Evolutionary conservation across 2,888 invertebrate species (phyloP), one percentile per base, ranked within the genome.

Genomic region (Thelaira solivaga): DNA sequence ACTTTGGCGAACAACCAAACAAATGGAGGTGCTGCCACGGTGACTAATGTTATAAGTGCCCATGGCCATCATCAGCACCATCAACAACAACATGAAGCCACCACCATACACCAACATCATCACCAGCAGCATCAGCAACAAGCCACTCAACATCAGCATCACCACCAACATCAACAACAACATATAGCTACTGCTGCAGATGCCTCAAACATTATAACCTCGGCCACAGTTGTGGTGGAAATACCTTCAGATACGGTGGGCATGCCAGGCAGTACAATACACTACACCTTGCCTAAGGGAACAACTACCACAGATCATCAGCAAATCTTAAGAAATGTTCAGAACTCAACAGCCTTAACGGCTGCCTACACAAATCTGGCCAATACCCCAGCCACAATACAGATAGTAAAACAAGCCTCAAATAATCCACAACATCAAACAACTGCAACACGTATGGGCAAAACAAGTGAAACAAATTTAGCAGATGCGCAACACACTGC

Each of bases 221-320:
- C 86, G 0, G 88, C 88, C 6, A 88, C 87, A 5, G 88, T 88
- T 45, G 88, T 88, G 11, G 88, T 88, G 5, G 88, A 88, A 80
- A 83, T 88, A 77, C 88, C 88, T 8, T 85, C 86, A 0, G 87
- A 88, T 53, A 84, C 88, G 10, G 82, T 84, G 26, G 81, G 86
- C 49, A 85, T 87, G 80, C 85, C 86, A 0, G 83, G 86, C 29
- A 85, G 86, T 68, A 87, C 88, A 1, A 87, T 88, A 55, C 88
- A 88, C 69, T 88, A 88, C 67, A 88, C 88, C 3, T 83, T 88
- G 64, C 87, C 87, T 2, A 83, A 84, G 47, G 76, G 62, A 11
- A 45, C 76, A 26, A 64, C 71, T 5, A 76, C 78, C 11, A 51
- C 78, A 31, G 71, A 77, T 68, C 71, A 67, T 45, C 81, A 82